Evolutionary conservation across 2,113 vertebrate genomes (phyloP), one percentile per base, ranked within the genome.

Genomic region (Cyanoderma ruficeps): DNA sequence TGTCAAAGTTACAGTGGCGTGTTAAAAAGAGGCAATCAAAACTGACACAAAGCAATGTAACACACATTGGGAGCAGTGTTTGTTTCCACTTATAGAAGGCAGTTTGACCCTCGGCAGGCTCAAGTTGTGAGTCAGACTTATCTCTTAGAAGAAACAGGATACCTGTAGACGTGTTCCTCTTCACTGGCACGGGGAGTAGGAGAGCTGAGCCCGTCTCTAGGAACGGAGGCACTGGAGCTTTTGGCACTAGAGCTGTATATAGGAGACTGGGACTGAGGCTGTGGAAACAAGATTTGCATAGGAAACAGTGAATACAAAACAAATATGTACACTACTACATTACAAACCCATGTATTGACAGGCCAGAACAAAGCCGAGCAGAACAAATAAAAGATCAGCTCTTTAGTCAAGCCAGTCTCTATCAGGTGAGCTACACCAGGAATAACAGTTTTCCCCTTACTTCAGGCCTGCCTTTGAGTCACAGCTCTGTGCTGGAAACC

Each of bases 131-230:
- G 52, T n/a, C 46, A 63, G 35, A 53, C 25, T 78, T 60, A 52
- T 78, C 69, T 88, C 20, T 46, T 13, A 41, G 23, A 11, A 57
- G 24, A 23, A 53, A 53, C 46, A 70, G 56, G 30, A 14, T 98
- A 99, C 99, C 99, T 99, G 98, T 99, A 99, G 59, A 99, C 99
- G 98, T 99, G 99, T 68, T 99, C 99, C 93, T 99, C 99, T 97
- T 99, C 99, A 25, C 97, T 90, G 46, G 98, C 98, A 95, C 95
- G 97, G 15, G 98, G 96, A 19, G 98, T 90, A 3, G 98, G 97
- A 69, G 98, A 98, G 87, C 98, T 98, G 63, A 97, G 96, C 70
- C 98, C 95, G 95, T 99, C 99, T 94, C 96, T 98, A 69, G 98
- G 97, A 97, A 97, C 93, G 0, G 98, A 98, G 95, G 96, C 91